Conservation (phyloP, 2,797 vertebrate genomes). For the Sandelia bainsii region DNA sequence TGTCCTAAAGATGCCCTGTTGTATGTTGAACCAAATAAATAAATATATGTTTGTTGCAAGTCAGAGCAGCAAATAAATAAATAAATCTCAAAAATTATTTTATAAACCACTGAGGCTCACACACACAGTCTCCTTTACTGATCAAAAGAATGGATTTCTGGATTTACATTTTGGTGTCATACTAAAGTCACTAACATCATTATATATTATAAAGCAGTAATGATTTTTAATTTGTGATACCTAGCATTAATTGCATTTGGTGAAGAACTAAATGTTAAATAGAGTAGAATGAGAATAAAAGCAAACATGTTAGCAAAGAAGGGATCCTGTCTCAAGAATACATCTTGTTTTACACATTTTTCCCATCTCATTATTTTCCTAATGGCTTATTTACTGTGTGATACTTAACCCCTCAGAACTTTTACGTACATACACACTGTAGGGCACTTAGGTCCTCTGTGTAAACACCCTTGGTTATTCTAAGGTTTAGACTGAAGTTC, state of each 20-base stretch:
- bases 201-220: not conserved
- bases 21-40: conserved; percentile 30
- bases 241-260: not conserved
- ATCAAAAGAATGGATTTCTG: not conserved
- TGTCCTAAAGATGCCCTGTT: conserved; percentile 49
- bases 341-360: too few relatives aligned
- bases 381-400: conserved; percentile 5
- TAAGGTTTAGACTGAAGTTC: too few relatives aligned
- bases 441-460: too few relatives aligned
- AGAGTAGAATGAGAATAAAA: not conserved
- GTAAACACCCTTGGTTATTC: too few relatives aligned
- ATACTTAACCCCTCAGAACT: not conserved
- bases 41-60: conserved; percentile 14
- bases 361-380: too few relatives aligned
- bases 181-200: not conserved
- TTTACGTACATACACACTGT: too few relatives aligned
- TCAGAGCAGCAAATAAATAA: conserved; percentile 14
- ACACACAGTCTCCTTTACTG: conserved; percentile 8
- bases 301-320: not conserved
- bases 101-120: conserved; percentile 10
- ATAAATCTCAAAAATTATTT: conserved; percentile 4
- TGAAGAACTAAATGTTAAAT: not conserved
- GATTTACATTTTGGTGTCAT: not conserved
- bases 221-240: not conserved
- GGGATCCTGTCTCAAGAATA: too few relatives aligned